Base-by-base conservation (phyloP, 2,797 vertebrate genomes). In the Astyanax mexicanus region DNA sequence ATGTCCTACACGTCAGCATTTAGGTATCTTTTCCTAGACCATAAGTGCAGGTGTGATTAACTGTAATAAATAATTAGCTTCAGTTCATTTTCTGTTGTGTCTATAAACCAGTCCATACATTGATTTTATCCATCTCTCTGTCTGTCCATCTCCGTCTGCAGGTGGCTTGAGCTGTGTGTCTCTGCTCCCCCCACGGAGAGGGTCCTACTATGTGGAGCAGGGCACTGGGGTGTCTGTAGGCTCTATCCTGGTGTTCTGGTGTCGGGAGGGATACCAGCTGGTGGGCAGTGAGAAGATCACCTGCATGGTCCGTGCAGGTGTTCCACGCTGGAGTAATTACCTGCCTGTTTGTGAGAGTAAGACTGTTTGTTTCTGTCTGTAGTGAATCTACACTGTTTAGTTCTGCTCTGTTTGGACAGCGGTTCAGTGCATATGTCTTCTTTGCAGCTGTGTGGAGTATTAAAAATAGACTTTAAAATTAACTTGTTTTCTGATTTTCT, bases 231-330 rank as follows among this genome's bases (percentile, higher is more conserved):
- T 88, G 62, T 93, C 92, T 0, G 4, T 92, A 1, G 93, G 94
- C 72, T 94, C 91, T 0, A 84, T 90, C 25, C 80, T 94, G 2
- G 81, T 90, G 19, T 96, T 94, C 84, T 91, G 90, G 92, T 95
- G 94, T 82, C 86, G 90, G 62, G 92, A 92, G 0, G 94, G 94
- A 1, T 94, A 93, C 86, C 91, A 92, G 85, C 91, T 95, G 73
- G 93, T 93, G 27, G 95, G 94, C 80, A 93, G 88, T 0, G 78
- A 92, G 76, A 93, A 89, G 65, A 88, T 93, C 32, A 69, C 84
- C 76, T 95, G 94, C 81, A 75, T 82, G 0, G 74, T 81, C 70
- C 83, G 0, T 51, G 92, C 86, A 0, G 88, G 86, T 0, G 44
- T 83, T 58, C 84, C 90, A 0, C 86, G 86, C 73, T 95, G 94